A percentile compares a stretch with the other conserved stretches of the same genome.
phyloP scores from a whole-genome alignment of 2,113 vertebrate genomes.

The Apus apus region DNA sequence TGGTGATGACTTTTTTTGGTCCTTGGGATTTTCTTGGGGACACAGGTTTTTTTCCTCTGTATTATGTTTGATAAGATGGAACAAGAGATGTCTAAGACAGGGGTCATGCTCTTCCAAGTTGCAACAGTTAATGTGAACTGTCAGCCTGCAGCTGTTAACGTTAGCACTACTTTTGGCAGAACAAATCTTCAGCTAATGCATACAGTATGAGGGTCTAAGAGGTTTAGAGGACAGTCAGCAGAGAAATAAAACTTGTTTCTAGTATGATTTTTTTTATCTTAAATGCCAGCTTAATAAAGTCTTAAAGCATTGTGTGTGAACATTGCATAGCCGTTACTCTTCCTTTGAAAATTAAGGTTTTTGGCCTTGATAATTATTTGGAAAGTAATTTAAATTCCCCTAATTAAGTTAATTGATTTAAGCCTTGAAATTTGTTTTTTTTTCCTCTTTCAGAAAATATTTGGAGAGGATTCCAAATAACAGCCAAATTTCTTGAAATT shows the following conservation, averaged over 20 bases:
- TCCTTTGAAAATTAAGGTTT: background rate
- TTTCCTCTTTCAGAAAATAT: background rate
- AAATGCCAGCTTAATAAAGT: background rate
- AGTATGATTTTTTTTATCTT: constrained; percentile 1
- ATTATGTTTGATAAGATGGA: constrained; percentile 64
- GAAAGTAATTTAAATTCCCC: background rate
- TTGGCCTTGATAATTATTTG: background rate
- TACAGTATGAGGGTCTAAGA: background rate
- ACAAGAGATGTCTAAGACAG: constrained; percentile 48
- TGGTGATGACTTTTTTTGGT: constrained; percentile 36
- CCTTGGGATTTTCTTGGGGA: constrained; percentile 56
- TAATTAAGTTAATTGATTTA: background rate
- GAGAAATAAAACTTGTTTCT: constrained; percentile 21
- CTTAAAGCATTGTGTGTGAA: background rate
- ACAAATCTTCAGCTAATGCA: constrained; percentile 49
- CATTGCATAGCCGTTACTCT: background rate
- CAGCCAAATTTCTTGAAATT: background rate
- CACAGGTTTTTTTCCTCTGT: background rate
- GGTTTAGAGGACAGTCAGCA: constrained; percentile 39
- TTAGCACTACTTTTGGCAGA: constrained; percentile 43
- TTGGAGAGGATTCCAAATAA: background rate
- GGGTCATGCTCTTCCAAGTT: background rate
- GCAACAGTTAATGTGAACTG: constrained; percentile 64
- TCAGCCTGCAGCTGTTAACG: constrained; percentile 66
- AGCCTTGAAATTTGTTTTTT: background rate